Conservation (phyloP, 92 coral and sea anemone species). For the Phenganax subtilis region DNA sequence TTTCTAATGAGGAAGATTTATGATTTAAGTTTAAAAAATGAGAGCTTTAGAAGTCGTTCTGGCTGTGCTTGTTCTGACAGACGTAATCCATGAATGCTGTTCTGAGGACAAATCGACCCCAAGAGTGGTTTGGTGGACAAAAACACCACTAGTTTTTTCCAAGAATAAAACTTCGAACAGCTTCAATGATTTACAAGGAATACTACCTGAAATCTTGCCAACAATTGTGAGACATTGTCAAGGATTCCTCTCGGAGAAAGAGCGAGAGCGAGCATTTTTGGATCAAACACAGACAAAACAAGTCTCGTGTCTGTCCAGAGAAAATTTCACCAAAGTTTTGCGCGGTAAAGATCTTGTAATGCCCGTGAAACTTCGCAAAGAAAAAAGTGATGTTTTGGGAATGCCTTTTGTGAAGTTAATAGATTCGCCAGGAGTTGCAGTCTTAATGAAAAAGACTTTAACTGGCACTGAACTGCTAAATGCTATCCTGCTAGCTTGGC, state of each 20-base stretch:
- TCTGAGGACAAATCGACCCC: conserved; percentile 48
- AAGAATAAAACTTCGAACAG: conserved; percentile 5
- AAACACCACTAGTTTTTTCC: conserved; percentile 58
- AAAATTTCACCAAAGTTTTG: background rate
- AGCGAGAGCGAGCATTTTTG: background rate
- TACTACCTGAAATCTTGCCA: conserved; percentile 57
- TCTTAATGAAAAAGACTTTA: conserved; percentile 55
- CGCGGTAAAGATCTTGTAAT: conserved; percentile 41
- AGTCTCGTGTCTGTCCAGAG: background rate
- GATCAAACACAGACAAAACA: background rate
- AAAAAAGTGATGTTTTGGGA: conserved; percentile 42
- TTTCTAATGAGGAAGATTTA: background rate
- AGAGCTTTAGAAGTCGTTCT: background rate
- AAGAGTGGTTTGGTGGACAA: conserved; percentile 56
- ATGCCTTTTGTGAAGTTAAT: conserved; percentile 66
- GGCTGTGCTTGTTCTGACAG: background rate
- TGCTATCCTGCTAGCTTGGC: conserved; percentile 89
- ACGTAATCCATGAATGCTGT: conserved; percentile 37
- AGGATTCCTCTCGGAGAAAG: background rate
- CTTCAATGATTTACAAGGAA: conserved; percentile 44
- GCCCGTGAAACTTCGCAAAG: conserved; percentile 64
- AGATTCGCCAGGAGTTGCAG: conserved; percentile 79
- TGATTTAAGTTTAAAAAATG: background rate
- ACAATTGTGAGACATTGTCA: conserved; percentile 25
- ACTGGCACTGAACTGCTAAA: conserved; percentile 75